Evolutionary conservation across 2,888 invertebrate species (phyloP).

Genomic region (Zygothrica quintamaculata): DNA sequence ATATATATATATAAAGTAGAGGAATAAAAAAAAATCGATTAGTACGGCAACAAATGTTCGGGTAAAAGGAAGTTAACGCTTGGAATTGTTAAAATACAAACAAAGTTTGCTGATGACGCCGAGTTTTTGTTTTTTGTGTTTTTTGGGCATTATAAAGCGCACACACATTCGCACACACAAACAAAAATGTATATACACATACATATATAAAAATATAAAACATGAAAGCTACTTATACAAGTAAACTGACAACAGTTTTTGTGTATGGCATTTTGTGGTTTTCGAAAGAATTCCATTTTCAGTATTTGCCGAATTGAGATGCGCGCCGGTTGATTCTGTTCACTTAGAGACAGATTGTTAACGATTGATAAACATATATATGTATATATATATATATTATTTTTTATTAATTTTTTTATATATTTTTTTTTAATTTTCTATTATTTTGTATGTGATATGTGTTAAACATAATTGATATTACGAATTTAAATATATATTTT

Average conservation of each 20-base stretch:
- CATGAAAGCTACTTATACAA: conserved; percentile 62
- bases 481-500: conserved; percentile 15
- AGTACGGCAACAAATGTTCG: conserved; percentile 56
- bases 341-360: conserved; percentile 2
- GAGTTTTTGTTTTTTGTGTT: too few relatives aligned
- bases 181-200: conserved; percentile 14
- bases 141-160: conserved; percentile 49
- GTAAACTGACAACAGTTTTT: conserved; percentile 62
- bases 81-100: conserved; percentile 54
- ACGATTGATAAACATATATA: conserved; percentile 1
- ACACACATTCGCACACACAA: conserved; percentile 29
- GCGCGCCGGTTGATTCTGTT: conserved; percentile 69
- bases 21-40: conserved; percentile 68
- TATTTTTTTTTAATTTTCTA: background rate
- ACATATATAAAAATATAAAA: conserved; percentile 15
- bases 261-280: conserved; percentile 74
- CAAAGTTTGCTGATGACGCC: conserved; percentile 49
- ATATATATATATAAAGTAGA: background rate
- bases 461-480: too few relatives aligned
- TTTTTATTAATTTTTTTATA: background rate
- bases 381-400: background rate
- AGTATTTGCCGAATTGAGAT: conserved; percentile 82
- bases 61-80: conserved; percentile 56
- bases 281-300: conserved; percentile 79
- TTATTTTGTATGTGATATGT: conserved; percentile 1